Conservation (phyloP, 92 coral and sea anemone genomes). For the Metridium senile region DNA sequence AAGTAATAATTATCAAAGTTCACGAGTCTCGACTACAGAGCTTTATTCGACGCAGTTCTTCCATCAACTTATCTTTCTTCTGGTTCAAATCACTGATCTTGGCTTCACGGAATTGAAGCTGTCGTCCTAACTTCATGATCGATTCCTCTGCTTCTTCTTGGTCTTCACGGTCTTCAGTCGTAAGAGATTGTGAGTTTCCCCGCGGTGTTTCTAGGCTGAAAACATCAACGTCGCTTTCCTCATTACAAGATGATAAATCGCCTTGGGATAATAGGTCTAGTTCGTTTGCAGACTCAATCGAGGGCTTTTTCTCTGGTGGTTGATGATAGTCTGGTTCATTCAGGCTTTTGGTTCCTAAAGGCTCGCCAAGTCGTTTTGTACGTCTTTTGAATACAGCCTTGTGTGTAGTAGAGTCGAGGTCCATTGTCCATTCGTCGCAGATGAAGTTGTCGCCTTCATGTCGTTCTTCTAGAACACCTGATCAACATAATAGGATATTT, state of each 20-base stretch:
- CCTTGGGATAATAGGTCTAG: not conserved
- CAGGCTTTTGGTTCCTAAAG: not conserved
- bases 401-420: slow-evolving; percentile 6
- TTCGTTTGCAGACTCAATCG: not conserved
- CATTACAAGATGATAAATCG: not conserved
- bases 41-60: slow-evolving; percentile 19
- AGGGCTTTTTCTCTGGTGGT: not conserved
- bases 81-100: slow-evolving; percentile 17
- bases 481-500: not conserved
- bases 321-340: not conserved
- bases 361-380: not conserved
- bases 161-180: not conserved
- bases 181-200: not conserved
- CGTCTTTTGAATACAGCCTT: slow-evolving; percentile 23
- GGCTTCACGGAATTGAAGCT: slow-evolving; percentile 16
- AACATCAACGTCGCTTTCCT: not conserved
- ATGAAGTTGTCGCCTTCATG: slow-evolving; percentile 2
- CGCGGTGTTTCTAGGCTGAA: slow-evolving; percentile 1
- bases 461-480: not conserved
- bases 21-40: not conserved
- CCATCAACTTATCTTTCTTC: slow-evolving; percentile 21
- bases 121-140: slow-evolving; percentile 9
- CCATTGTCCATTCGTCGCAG: slow-evolving; percentile 15
- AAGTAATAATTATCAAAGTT: not conserved
- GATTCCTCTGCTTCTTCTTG: slow-evolving; percentile 13